Conservation (phyloP, 2,797 vertebrate genomes). For the Rhynchonycteris naso region DNA sequence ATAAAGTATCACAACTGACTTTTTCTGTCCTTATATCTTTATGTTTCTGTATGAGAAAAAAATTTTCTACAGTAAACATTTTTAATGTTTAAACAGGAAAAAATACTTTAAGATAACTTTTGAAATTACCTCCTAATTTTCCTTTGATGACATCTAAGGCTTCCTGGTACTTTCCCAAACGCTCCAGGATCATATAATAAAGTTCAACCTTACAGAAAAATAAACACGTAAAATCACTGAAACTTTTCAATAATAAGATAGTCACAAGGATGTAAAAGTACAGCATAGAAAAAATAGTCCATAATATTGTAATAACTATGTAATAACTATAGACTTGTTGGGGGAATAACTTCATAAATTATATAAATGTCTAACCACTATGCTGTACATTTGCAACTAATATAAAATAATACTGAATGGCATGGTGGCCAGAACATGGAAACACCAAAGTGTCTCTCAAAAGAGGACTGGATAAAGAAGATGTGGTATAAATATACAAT, state of each 20-base stretch:
- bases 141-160: conserved; percentile 96
- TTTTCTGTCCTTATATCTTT: conserved; percentile 1
- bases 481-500: too few relatives aligned
- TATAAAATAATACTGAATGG: not conserved
- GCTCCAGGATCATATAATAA: conserved; percentile 99
- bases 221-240: not conserved
- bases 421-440: too few relatives aligned
- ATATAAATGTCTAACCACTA: not conserved
- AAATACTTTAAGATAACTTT: conserved; percentile 25
- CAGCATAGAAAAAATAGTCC: not conserved
- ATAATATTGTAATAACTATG: not conserved
- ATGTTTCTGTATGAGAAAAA: not conserved
- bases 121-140: conserved; percentile 94
- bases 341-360: not conserved
- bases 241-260: not conserved
- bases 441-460: too few relatives aligned
- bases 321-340: too few relatives aligned
- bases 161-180: conserved; percentile 95
- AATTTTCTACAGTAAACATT: conserved; percentile 32
- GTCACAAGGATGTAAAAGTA: not conserved
- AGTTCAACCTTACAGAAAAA: conserved; percentile 92
- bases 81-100: conserved; percentile 28
- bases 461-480: too few relatives aligned
- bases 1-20: conserved; percentile 9
- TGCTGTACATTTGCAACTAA: not conserved